phyloP scores from a whole-genome alignment of 2,113 vertebrate species.

The Xerus inauris region DNA sequence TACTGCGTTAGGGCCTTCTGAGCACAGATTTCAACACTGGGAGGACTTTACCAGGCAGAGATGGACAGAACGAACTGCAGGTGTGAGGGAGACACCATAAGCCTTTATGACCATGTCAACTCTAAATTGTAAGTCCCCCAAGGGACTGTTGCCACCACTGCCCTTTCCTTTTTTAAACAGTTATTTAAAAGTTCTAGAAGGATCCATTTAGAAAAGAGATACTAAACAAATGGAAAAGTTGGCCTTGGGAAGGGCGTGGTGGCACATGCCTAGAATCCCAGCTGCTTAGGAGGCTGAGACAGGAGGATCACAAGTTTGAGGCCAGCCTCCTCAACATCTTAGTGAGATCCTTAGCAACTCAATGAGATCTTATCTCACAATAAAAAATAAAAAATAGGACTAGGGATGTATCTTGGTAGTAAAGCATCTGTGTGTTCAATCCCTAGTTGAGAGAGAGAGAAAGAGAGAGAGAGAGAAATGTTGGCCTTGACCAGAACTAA shows the following conservation, averaged over 20 bases:
- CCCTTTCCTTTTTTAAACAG: too few relatives aligned
- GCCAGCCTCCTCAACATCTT: too few relatives aligned
- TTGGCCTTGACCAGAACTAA: neutral
- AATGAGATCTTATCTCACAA: too few relatives aligned
- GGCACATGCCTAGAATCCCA: too few relatives aligned
- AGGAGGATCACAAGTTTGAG: too few relatives aligned
- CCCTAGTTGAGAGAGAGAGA: too few relatives aligned
- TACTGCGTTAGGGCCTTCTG: neutral
- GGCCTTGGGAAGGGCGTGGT: neutral
- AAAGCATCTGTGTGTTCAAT: too few relatives aligned
- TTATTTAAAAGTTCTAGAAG: slow-evolving; percentile 14
- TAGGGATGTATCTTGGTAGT: too few relatives aligned
- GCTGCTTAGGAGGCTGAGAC: too few relatives aligned
- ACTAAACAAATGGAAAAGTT: neutral
- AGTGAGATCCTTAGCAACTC: too few relatives aligned
- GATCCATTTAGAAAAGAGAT: neutral
- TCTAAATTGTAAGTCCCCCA: neutral
- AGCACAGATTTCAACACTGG: neutral
- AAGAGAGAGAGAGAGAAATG: neutral
- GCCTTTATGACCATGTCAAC: neutral
- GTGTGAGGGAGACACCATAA: neutral
- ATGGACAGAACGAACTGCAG: neutral
- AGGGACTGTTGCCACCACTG: too few relatives aligned
- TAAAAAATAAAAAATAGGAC: too few relatives aligned
- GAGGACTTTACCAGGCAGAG: neutral